These are phyloP conservation scores for Endomychus coccineus DNA, from an alignment of 2,888 invertebrate genomes.

Conservation along the genomic window DNA sequence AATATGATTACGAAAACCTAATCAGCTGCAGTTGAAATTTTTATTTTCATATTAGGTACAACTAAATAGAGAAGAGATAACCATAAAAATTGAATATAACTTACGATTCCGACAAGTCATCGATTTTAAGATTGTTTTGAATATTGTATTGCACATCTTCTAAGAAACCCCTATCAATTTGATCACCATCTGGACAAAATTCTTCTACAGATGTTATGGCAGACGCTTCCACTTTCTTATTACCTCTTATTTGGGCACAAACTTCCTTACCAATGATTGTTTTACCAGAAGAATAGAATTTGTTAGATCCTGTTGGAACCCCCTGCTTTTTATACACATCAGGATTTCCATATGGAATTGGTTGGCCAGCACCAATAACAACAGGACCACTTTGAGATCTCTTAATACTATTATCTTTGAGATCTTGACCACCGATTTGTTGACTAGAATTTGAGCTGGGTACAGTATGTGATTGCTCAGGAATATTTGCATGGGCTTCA, in stretches of 20 bases:
- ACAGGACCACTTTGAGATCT: constrained; percentile 43
- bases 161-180: constrained; percentile 65
- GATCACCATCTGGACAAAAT: constrained; percentile 68
- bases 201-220: constrained; percentile 57
- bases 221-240: constrained; percentile 28
- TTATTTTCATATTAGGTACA: no score
- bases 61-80: no score
- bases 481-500: constrained; percentile 36
- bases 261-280: not conserved
- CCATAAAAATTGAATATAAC: no score
- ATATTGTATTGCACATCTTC: constrained; percentile 53
- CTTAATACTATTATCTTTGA: constrained; percentile 39
- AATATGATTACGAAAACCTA: no score
- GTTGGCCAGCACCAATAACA: constrained; percentile 42
- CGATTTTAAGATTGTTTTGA: constrained; percentile 39
- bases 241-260: not conserved
- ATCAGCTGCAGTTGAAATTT: no score
- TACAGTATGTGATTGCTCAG: constrained; percentile 12
- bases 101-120: constrained; percentile 51
- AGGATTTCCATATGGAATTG: constrained; percentile 38
- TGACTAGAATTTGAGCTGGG: constrained; percentile 42
- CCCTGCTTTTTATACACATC: no score
- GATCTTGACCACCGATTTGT: constrained; percentile 43
- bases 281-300: no score
- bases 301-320: no score